Base-by-base conservation (phyloP, 2,113 vertebrate genomes). In the Clarias batrachus region DNA sequence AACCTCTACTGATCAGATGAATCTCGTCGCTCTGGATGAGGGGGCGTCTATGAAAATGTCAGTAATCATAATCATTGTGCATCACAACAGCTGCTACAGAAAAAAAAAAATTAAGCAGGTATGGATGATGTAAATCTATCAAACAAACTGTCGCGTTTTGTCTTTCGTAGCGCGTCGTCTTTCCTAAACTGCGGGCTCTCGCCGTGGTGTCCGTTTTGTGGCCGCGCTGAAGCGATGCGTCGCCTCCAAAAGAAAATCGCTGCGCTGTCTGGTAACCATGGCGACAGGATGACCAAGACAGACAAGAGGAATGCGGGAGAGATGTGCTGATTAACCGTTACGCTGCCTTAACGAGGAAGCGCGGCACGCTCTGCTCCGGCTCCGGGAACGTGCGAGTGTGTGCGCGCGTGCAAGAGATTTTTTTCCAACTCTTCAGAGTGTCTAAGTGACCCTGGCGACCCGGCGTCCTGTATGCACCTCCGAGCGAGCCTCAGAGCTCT, bases 201-300 rank as follows among this genome's bases (percentile, higher is more conserved):
- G 33, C 41, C 70, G 2, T 30, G 8, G 11, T 37, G 37, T 66
- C 66, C 33, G 41, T 63, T 4, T 65, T 30, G 27, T 73, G 76
- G 37, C 23, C 76, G 62, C 27, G 7, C 68, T 12, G 27, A 73
- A 83, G 83, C 81, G 33, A 70, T 11, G 63, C 66, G 27, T 80
- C 6, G 9, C 19, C 82, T 63, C 21, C 48, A 48, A 82, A 85
- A 27, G 62, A 60, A 56, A 73, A 74, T 48, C 25, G 21, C 59
- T 6, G 77, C 59, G 70, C 81, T 16, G 59, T 74, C 56, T 80
- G 33, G 89, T 88, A 87, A 88, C 89, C 89, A 90, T 83, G 87
- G 89, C 63, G 87, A 90, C 80, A 23, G 65, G 83, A 82, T 74
- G 54, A 87, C 62, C 65, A 78, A 70, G 76, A 80, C 27, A 37